These are phyloP conservation scores for Oreochromis grahami DNA, from an alignment of 2,797 vertebrate genomes.

Conservation along the genomic window DNA sequence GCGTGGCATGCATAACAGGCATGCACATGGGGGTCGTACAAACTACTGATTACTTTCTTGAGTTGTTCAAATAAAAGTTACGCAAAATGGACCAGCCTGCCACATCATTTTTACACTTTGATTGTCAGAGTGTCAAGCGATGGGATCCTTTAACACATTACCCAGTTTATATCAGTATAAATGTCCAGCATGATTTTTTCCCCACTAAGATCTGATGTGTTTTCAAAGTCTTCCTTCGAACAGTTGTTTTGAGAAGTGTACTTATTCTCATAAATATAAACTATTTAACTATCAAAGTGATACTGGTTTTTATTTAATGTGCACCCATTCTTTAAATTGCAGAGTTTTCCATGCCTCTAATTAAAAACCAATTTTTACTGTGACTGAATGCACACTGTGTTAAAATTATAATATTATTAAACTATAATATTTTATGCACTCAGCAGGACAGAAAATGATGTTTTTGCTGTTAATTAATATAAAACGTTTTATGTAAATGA, in stretches of 20 bases:
- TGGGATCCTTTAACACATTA: neutral
- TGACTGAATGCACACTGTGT: neutral
- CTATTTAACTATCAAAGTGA: neutral
- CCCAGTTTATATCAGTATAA: neutral
- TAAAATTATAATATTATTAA: neutral
- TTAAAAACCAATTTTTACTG: neutral
- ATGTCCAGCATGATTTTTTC: rapidly evolving
- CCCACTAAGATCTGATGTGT: neutral
- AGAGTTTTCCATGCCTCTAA: neutral
- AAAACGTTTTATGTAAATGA: neutral
- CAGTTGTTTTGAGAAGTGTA: neutral
- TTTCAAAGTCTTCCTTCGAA: neutral
- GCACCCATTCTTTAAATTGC: neutral
- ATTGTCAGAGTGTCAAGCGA: neutral
- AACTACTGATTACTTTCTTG: neutral
- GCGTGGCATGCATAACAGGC: rapidly evolving
- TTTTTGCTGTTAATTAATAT: neutral
- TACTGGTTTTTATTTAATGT: neutral
- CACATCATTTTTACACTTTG: neutral
- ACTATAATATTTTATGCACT: rapidly evolving
- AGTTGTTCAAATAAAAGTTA: neutral
- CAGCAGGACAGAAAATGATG: neutral
- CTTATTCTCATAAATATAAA: neutral
- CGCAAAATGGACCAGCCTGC: neutral
- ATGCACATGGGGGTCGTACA: neutral